Evolutionary conservation across 1,140 invertebrate genomes (phyloP).

Genomic region (Sminthurinus signatus): DNA sequence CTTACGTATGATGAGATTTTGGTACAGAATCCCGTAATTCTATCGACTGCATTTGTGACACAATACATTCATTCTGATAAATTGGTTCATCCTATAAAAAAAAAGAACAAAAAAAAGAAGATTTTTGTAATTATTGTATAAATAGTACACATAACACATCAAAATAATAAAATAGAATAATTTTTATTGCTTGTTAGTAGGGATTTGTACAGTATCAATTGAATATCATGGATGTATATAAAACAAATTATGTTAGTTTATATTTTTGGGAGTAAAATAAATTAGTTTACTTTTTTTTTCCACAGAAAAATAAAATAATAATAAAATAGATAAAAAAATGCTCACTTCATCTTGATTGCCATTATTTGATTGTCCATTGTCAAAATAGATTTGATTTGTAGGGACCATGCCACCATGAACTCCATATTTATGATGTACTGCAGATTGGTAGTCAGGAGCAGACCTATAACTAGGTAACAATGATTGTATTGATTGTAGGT

Average conservation of each 20-base stretch:
- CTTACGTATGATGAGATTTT: too few relatives aligned
- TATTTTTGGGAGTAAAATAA: too few relatives aligned
- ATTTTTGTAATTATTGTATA: not conserved
- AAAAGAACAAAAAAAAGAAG: not conserved
- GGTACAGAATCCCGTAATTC: slow-evolving; percentile 33
- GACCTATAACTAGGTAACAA: slow-evolving; percentile 81
- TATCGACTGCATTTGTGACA: slow-evolving; percentile 41
- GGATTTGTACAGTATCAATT: too few relatives aligned
- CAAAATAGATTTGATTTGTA: slow-evolving; percentile 3
- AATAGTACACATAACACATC: too few relatives aligned
- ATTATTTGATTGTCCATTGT: slow-evolving; percentile 4
- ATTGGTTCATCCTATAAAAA: slow-evolving; percentile 40
- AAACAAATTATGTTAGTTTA: not conserved
- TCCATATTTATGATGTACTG: slow-evolving; percentile 61
- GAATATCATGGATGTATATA: not conserved
- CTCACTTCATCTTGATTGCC: not conserved
- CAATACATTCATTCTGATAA: slow-evolving; percentile 42
- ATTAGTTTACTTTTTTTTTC: too few relatives aligned
- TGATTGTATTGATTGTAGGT: slow-evolving; percentile 55
- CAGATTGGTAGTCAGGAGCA: slow-evolving; percentile 89
- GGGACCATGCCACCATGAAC: not conserved
- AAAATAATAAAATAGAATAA: too few relatives aligned
- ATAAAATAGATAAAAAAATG: too few relatives aligned
- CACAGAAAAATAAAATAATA: too few relatives aligned
- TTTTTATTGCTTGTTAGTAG: too few relatives aligned